Conservation (phyloP, 2,888 invertebrate species). For the Dendrolimus pini region DNA sequence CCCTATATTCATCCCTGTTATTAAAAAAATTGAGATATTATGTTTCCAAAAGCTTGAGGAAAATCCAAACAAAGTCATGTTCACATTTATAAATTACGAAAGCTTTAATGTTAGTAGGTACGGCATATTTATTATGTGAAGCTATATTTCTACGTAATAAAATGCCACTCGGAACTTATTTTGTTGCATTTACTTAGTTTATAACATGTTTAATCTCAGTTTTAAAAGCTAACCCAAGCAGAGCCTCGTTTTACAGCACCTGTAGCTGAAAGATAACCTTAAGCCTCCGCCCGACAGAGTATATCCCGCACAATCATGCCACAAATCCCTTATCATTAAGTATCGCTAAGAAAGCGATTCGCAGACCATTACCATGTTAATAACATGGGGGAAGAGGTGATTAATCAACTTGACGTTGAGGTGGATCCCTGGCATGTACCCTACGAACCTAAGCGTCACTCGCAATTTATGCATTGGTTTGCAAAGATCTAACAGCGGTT, state of each 20-base stretch:
- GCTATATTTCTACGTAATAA: too few relatives aligned
- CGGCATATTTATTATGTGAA: too few relatives aligned
- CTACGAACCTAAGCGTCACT: slow-evolving; percentile 47
- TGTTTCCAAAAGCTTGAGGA: too few relatives aligned
- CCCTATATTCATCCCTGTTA: too few relatives aligned
- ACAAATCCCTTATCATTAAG: slow-evolving; percentile 72
- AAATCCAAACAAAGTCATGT: too few relatives aligned
- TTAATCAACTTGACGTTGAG: slow-evolving; percentile 72
- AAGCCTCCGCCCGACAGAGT: slow-evolving; percentile 27
- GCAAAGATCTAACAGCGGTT: slow-evolving; percentile 10
- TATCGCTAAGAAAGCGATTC: slow-evolving; percentile 74
- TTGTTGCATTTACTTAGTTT: too few relatives aligned
- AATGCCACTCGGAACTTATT: too few relatives aligned
- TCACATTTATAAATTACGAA: too few relatives aligned
- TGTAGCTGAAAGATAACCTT: slow-evolving; percentile 49
- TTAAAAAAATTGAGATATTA: too few relatives aligned
- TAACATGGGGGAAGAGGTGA: slow-evolving; percentile 66
- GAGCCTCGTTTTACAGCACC: slow-evolving; percentile 23
- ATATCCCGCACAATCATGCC: slow-evolving; percentile 59
- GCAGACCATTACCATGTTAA: slow-evolving; percentile 74
- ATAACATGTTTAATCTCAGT: neutral
- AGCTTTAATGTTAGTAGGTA: too few relatives aligned
- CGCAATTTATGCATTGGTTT: slow-evolving; percentile 70
- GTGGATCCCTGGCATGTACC: slow-evolving; percentile 30
- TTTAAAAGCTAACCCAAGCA: neutral